Percentiles rank a stretch among this genome's conserved stretches.
Evolutionary conservation across 2,888 invertebrate genomes (phyloP).

Genomic region (Dilophus febrilis): DNA sequence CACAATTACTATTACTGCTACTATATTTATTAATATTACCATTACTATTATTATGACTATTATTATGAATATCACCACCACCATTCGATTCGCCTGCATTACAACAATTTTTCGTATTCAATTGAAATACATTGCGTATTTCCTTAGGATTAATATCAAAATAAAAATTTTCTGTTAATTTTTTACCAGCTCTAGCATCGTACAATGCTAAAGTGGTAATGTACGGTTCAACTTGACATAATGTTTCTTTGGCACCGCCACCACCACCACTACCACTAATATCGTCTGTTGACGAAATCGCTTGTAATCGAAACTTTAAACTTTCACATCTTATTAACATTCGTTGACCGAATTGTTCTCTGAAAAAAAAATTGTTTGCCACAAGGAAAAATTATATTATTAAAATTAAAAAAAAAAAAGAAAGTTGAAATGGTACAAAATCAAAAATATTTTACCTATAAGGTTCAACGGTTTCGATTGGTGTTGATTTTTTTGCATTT

Average conservation of each 20-base stretch:
- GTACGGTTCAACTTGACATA: slow-evolving; percentile 86
- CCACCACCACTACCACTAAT: too few relatives aligned
- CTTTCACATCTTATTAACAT: slow-evolving; percentile 70
- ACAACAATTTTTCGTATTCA: neutral
- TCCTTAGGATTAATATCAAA: slow-evolving; percentile 67
- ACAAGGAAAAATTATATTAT: too few relatives aligned
- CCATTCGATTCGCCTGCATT: slow-evolving; percentile 10
- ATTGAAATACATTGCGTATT: slow-evolving; percentile 39
- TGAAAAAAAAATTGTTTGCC: slow-evolving; percentile 17
- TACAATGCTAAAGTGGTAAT: slow-evolving; percentile 77
- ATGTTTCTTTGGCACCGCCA: slow-evolving; percentile 48
- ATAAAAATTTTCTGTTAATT: slow-evolving; percentile 86
- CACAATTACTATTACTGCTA: slow-evolving; percentile 8
- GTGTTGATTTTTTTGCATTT: slow-evolving; percentile 25
- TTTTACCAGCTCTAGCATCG: slow-evolving; percentile 72
- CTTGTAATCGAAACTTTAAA: slow-evolving; percentile 69
- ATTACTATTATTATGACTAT: slow-evolving; percentile 1
- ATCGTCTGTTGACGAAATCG: slow-evolving; percentile 46
- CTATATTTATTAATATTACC: slow-evolving; percentile 14
- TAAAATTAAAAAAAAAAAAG: neutral
- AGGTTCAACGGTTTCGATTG: slow-evolving; percentile 46
- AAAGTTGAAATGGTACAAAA: slow-evolving; percentile 1
- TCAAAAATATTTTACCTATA: slow-evolving; percentile 34
- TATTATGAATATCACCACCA: slow-evolving; percentile 4
- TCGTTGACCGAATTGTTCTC: slow-evolving; percentile 75